Base-by-base conservation (phyloP, 2,797 vertebrate species). In the Ptychadena robeensis region DNA sequence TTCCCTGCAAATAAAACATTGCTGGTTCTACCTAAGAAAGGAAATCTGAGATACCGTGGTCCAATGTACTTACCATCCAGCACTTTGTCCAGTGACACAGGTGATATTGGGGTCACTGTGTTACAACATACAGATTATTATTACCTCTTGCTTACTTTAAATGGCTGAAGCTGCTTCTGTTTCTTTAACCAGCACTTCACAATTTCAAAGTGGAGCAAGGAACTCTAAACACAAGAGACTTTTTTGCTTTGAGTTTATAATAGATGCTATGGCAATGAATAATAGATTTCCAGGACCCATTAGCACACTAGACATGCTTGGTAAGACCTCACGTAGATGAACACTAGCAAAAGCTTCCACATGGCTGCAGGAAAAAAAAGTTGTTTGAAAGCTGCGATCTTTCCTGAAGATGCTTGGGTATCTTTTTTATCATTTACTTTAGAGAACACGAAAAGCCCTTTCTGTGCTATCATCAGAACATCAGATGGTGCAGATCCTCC, bases 271-370 rank as follows among this genome's bases (percentile, higher is more conserved):
- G 87, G 82, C 75, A 82, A 91, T 92, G 90, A 92, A 92, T 91
- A 92, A 92, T 91, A 89, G 85, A 91, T 92, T 91, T 90, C 85
- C 84, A 86, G 85, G 87, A 87, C 35, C 81, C 89, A 91, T 91
- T 91, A 92, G 89, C 80, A 88, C 72, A 76, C 65, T 75, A 81
- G 83, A 85, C 73, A 76, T 85, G 65, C 83, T 85, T 80, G 78
- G 83, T 85, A 85, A 85, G 83, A 70, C 44, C 72, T 76, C 67
- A 71, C 66, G 59, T 81, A 76, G 78, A 61, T 80, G 65, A 81
- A 81, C 70, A 81, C 78, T 65, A 37, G 71, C 57, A 76, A 81
- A 80, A 73, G 64, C 82, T 84, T 75, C 71, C 73, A 85, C 78
- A 76, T 81, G 72, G 73, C 83, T 85, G 71, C 78, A 70, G 72